Evolutionary conservation across 2,113 vertebrate species (phyloP).

Genomic region (Isichthys henryi): DNA sequence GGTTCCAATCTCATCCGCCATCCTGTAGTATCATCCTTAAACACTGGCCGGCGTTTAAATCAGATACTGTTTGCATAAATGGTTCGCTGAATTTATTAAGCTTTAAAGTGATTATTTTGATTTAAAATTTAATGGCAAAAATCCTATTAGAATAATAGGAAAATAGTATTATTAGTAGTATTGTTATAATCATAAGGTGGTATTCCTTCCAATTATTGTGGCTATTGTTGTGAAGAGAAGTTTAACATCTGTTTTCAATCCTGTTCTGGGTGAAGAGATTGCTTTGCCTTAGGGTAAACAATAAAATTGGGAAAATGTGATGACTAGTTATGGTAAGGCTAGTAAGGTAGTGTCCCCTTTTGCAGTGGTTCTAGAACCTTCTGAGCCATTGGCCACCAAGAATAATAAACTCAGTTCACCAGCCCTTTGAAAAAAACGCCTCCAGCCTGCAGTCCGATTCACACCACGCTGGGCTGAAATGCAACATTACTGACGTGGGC

Average conservation of each 20-base stretch:
- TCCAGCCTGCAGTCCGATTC: not conserved
- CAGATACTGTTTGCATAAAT: not conserved
- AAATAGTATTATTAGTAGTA: not conserved
- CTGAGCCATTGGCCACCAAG: not conserved
- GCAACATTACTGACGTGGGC: not conserved
- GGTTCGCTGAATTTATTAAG: not conserved
- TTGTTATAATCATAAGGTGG: not conserved
- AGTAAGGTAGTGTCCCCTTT: slow-evolving; percentile 12
- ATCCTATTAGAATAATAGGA: not conserved
- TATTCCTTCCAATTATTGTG: not conserved
- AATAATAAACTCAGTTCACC: not conserved
- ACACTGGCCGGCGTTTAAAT: not conserved
- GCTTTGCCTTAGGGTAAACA: not conserved
- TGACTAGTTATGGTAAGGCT: not conserved
- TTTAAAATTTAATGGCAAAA: not conserved
- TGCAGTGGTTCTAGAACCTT: slow-evolving; percentile 7
- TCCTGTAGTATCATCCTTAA: not conserved
- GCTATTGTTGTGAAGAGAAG: not conserved
- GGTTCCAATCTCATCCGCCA: not conserved
- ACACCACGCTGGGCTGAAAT: not conserved
- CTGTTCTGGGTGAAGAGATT: not conserved
- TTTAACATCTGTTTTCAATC: not conserved
- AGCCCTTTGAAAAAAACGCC: not conserved
- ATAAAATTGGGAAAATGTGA: not conserved
- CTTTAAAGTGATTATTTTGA: not conserved